Conservation (phyloP, 2,888 invertebrate genomes). For the Lasioglossum malachurum region DNA sequence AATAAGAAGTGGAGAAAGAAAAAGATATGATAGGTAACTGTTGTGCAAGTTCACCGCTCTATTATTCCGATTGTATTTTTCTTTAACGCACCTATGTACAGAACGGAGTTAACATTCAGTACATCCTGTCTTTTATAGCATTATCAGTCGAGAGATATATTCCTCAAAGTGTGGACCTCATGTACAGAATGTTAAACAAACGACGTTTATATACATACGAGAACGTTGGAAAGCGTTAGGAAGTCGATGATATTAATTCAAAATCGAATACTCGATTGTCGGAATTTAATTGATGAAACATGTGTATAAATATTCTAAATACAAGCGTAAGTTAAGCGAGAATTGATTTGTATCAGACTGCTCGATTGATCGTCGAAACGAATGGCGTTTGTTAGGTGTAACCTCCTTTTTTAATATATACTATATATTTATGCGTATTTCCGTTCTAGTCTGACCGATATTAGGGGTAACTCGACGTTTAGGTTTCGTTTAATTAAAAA, state of each 20-base stretch:
- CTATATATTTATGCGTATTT: slow-evolving; percentile 43
- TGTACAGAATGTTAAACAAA: slow-evolving; percentile 61
- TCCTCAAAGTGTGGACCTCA: slow-evolving; percentile 8
- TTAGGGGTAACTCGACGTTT: slow-evolving; percentile 47
- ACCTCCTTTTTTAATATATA: slow-evolving; percentile 15
- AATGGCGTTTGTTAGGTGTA: slow-evolving; percentile 43
- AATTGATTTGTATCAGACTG: slow-evolving; percentile 38
- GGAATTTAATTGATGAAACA: slow-evolving; percentile 30
- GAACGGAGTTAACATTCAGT: slow-evolving; percentile 9
- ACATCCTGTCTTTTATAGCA: slow-evolving; percentile 9
- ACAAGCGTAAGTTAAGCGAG: slow-evolving; percentile 50
- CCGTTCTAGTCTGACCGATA: slow-evolving; percentile 67
- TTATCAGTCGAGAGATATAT: neutral
- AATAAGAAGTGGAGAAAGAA: too few species aligned
- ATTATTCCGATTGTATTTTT: neutral
- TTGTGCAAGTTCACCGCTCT: neutral
- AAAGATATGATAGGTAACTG: neutral
- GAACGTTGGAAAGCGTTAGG: slow-evolving; percentile 57
- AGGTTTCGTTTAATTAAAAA: slow-evolving; percentile 21
- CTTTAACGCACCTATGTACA: slow-evolving; percentile 22
- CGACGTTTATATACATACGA: slow-evolving; percentile 58
- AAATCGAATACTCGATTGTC: slow-evolving; percentile 53
- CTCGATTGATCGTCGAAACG: slow-evolving; percentile 35
- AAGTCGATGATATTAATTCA: slow-evolving; percentile 36
- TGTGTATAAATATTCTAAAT: slow-evolving; percentile 67